Percentiles rank a stretch among this genome's conserved stretches.
Conservation (phyloP, 2,888 invertebrate species). For the Acanthosoma haemorrhoidale region DNA sequence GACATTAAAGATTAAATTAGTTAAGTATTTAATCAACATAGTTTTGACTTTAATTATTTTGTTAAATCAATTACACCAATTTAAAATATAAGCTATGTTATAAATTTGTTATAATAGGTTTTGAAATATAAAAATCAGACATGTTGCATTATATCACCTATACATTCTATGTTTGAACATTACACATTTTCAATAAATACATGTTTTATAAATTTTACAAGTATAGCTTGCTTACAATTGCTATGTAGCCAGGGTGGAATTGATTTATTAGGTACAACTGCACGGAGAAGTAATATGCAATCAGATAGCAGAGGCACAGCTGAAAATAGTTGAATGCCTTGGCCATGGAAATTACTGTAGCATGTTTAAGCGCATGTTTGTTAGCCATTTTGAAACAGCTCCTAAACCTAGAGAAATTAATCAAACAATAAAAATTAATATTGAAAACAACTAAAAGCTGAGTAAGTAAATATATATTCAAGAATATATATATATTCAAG, state of each 20-base stretch:
- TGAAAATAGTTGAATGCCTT: conserved; percentile 46
- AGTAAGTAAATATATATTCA: too few relatives aligned
- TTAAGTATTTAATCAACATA: too few relatives aligned
- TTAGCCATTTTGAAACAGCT: conserved; percentile 38
- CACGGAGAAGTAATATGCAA: conserved; percentile 51
- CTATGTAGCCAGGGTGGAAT: conserved; percentile 42
- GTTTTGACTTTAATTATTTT: too few relatives aligned
- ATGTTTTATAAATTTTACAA: too few relatives aligned
- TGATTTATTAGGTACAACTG: conserved; percentile 44
- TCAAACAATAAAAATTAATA: neutral
- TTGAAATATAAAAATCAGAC: too few relatives aligned
- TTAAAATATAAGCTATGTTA: neutral
- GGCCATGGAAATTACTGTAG: conserved; percentile 38
- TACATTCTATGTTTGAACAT: too few relatives aligned
- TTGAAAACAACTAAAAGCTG: too few relatives aligned
- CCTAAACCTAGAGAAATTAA: neutral
- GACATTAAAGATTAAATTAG: too few relatives aligned
- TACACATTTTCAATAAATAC: too few relatives aligned
- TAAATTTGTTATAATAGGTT: neutral
- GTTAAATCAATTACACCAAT: too few relatives aligned
- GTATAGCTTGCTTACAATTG: conserved; percentile 40
- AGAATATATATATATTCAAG: too few relatives aligned
- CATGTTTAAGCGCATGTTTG: conserved; percentile 40
- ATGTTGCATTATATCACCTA: too few relatives aligned
- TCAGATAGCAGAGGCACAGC: conserved; percentile 47